Evolutionary conservation across 2,797 vertebrate genomes (phyloP).

Genomic region (Muraenolepis orangiensis): DNA sequence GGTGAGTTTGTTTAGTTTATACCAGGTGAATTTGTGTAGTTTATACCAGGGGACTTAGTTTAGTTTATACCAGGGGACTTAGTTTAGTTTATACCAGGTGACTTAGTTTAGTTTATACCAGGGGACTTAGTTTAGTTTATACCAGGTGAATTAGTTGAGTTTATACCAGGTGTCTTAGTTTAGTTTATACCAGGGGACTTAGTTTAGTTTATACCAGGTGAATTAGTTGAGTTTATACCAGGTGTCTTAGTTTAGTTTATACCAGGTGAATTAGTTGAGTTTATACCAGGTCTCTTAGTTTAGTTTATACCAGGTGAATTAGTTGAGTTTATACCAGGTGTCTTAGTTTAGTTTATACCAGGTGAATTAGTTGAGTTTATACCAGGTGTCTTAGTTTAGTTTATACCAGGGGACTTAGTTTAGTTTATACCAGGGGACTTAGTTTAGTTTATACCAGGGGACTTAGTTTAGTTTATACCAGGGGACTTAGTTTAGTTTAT

Average conservation of each 20-base stretch:
- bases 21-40: not conserved
- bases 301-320: not conserved
- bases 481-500: not conserved
- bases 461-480: not conserved
- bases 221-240: not conserved
- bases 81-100: not conserved
- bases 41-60: not conserved
- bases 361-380: not conserved
- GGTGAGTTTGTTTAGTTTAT: too few species aligned
- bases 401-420: not conserved
- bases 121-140: not conserved
- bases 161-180: not conserved
- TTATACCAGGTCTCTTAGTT: too few species aligned
- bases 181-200: not conserved
- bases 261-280: too few species aligned
- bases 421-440: not conserved
- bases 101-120: not conserved
- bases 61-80: not conserved
- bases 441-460: not conserved
- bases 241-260: not conserved
- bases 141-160: not conserved
- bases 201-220: not conserved
- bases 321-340: not conserved
- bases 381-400: not conserved
- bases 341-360: not conserved